Conservation (phyloP, 2,888 invertebrate species). For the Drosophila quasianomalipes region DNA sequence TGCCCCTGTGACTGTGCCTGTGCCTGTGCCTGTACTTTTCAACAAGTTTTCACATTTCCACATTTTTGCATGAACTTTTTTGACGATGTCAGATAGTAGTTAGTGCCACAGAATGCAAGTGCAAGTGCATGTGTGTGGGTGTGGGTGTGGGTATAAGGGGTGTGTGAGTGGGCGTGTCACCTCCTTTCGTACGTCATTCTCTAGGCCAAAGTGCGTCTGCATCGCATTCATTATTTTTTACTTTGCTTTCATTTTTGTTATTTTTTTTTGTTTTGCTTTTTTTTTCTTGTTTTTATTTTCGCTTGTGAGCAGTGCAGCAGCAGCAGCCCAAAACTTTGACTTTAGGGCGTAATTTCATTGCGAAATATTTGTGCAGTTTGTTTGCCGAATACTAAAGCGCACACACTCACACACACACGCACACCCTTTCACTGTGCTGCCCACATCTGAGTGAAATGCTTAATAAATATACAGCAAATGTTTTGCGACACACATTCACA, state of each 20-base stretch:
- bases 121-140: slow-evolving; percentile 15
- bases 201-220: slow-evolving; percentile 63
- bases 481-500: slow-evolving; percentile 8
- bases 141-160: slow-evolving; percentile 7
- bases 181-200: slow-evolving; percentile 46
- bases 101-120: slow-evolving; percentile 48
- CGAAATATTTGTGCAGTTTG: slow-evolving; percentile 71
- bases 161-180: slow-evolving; percentile 27
- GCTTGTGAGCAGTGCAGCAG: slow-evolving; percentile 38
- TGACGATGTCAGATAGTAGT: slow-evolving; percentile 80
- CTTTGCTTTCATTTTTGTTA: slow-evolving; percentile 45
- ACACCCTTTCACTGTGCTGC: background rate
- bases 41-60: slow-evolving; percentile 79
- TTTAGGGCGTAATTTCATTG: slow-evolving; percentile 77
- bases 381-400: slow-evolving; percentile 51
- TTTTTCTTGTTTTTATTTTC: slow-evolving; percentile 34
- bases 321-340: slow-evolving; percentile 68
- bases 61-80: slow-evolving; percentile 79
- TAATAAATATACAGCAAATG: slow-evolving; percentile 67
- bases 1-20: slow-evolving; percentile 16
- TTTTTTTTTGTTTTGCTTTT: slow-evolving; percentile 1
- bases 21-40: slow-evolving; percentile 59
- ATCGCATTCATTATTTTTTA: slow-evolving; percentile 68
- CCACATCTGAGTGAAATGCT: slow-evolving; percentile 53
- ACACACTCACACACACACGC: slow-evolving; percentile 23